Evolutionary conservation across 2,888 invertebrate species (phyloP).

Genomic region (Fissipunctia ypsillon): DNA sequence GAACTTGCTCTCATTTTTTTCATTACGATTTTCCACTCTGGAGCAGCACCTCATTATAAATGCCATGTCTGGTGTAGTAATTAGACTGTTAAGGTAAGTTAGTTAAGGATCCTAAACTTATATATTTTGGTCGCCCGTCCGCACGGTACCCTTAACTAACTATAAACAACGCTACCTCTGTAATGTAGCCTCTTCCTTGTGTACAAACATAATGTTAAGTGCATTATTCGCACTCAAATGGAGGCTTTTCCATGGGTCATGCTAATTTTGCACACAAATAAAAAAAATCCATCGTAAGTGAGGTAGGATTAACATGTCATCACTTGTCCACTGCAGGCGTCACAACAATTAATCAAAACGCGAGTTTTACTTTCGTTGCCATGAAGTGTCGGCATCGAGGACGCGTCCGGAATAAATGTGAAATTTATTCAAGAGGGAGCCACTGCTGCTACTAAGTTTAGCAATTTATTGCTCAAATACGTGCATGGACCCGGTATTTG

Average conservation of each 20-base stretch:
- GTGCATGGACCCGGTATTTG: neutral
- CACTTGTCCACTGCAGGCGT: neutral
- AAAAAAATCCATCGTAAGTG: neutral
- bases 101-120: neutral
- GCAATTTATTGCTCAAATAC: neutral
- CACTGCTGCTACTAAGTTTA: neutral
- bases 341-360: conserved; percentile 56
- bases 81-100: neutral
- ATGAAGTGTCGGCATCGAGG: conserved; percentile 23
- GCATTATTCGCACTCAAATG: neutral
- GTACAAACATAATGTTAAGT: neutral
- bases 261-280: neutral
- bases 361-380: conserved; percentile 59
- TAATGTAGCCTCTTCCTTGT: neutral
- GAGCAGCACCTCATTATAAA: neutral
- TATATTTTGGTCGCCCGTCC: neutral
- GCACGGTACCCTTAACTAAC: neutral
- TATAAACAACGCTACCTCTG: too few species aligned
- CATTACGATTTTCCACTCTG: neutral
- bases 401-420: conserved; percentile 66
- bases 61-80: neutral
- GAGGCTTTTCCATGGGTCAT: neutral
- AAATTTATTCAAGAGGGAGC: conserved; percentile 3
- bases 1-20: neutral
- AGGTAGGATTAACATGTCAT: conserved; percentile 6